Base-by-base conservation (phyloP, 2,888 invertebrate species). In the Synergus umbraculus region DNA sequence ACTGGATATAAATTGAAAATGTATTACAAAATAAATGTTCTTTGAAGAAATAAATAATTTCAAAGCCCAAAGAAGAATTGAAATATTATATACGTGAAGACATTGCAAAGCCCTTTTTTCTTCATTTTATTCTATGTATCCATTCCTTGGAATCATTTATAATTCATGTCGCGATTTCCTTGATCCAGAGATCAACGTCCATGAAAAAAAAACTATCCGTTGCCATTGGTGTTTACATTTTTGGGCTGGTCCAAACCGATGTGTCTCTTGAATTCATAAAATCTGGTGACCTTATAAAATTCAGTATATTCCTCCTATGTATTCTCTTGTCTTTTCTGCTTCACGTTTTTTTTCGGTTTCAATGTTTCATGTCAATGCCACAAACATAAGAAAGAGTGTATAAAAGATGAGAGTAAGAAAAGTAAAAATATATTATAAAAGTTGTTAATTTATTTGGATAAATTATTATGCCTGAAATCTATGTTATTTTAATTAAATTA, bases 131-230 rank as follows among this genome's bases (percentile, higher is more conserved):
- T 65, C 37, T 15, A n/a, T 54, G 8, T 54, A 54, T 54, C 3
- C 54, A 80, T 78, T 63, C 65, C 65, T 73, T 9, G 58, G 64
- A 81, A 76, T 82, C 81, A 81, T 82, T 84, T 84, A 84, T 85
- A 84, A 85, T 85, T 83, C 83, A 84, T 80, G 63, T 78, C 63
- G 79, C 69, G 81, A 83, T 78, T 60, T 79, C 49, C 37, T 9
- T 54, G 15, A 73, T 73, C 49, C 73, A 69, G 9, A 49, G 46
- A 69, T 69, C 37, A 73, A 54, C 49, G 37, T 49, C 15, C 73
- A 54, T n/a, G 73, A 73, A n/a, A 15, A n/a, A 37, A 54, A 54
- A 73, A 37, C 54, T 73, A 22, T 54, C 10, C 54, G 10, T 37
- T 37, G 49, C 73, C 37, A 73, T 73, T 73, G 73, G 73, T 46